Evolutionary conservation across 1,140 invertebrate genomes (phyloP), one percentile per base, ranked within the genome.

Genomic region (Anagrus nilaparvatae): DNA sequence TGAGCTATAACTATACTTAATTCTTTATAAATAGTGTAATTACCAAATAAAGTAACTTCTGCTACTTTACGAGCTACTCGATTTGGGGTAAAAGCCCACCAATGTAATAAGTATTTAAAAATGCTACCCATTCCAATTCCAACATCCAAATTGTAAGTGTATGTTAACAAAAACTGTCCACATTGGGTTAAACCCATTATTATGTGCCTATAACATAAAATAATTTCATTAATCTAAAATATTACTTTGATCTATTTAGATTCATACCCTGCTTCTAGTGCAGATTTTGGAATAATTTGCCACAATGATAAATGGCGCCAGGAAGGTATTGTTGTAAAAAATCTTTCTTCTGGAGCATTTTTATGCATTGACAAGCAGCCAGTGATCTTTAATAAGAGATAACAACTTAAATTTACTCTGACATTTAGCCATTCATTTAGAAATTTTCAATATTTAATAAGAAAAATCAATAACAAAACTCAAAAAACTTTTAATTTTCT

Each of bases 181-280:
- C 89, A 93, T 54, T 88, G 82, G 18, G 87, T 90, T 51, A 94
- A 83, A 7, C 92, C 92, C 78, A 96, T 86, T 59, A 92, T 87
- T 27, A 94, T 79, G 68, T 95, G 87, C 45, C 77, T 79, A 47
- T 54, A 67, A 43, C 38, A 45, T 27, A 37, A 42, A 40, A 24
- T 40, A 18, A 28, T 30, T 37, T 20, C 30, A 20, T 23, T 37
- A 33, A 37, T 17, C 17, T 29, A 18, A n/a, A 34, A 34, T 37
- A 6, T 18, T n/a, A n/a, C 16, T 34, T 19, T 5, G 5, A 25
- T 12, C 6, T 25, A 25, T 7, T 25, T 6, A 25, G 12, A 12
- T 7, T 6, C 17, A 46, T 63, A 69, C 66, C 66, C 66, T 50
- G 63, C 65, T 55, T 65, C 61, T 7, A 69, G 48, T 31, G 63